A percentile compares a stretch with the other conserved stretches of the same genome.
These are phyloP conservation scores for Periophthalmus magnuspinnatus DNA, from an alignment of 2,797 vertebrate species.

Conservation along the genomic window DNA sequence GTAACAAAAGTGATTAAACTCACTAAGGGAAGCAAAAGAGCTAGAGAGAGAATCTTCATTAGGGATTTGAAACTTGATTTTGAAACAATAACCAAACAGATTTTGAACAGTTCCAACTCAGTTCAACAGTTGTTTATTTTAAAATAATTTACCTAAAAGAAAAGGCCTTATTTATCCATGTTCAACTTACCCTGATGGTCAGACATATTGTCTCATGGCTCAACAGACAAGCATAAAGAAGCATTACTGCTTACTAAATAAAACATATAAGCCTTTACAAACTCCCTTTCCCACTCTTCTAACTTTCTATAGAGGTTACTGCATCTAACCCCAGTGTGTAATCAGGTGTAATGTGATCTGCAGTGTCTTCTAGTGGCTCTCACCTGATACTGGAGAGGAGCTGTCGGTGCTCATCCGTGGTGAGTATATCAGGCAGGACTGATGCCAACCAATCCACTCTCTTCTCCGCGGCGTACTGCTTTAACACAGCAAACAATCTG, in stretches of 20 bases:
- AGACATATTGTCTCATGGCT: not conserved
- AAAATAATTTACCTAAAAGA: too few relatives aligned
- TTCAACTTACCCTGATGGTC: not conserved
- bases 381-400: conserved; percentile 95
- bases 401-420: conserved; percentile 81
- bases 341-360: conserved; percentile 1
- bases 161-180: not conserved
- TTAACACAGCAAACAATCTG: conserved; percentile 86
- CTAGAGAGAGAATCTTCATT: too few relatives aligned
- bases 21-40: too few relatives aligned
- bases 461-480: conserved; percentile 90
- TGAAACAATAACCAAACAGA: too few relatives aligned
- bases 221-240: not conserved
- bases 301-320: not conserved
- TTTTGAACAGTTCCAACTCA: too few relatives aligned
- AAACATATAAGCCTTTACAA: not conserved
- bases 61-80: too few relatives aligned
- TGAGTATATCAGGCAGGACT: conserved; percentile 83
- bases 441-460: conserved; percentile 89
- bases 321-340: not conserved
- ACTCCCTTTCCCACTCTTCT: not conserved
- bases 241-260: conserved; percentile 2
- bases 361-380: conserved; percentile 10
- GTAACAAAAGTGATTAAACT: too few relatives aligned
- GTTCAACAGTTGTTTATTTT: too few relatives aligned